Evolutionary conservation across 2,113 vertebrate genomes (phyloP).

Genomic region (Henicopernis longicauda): DNA sequence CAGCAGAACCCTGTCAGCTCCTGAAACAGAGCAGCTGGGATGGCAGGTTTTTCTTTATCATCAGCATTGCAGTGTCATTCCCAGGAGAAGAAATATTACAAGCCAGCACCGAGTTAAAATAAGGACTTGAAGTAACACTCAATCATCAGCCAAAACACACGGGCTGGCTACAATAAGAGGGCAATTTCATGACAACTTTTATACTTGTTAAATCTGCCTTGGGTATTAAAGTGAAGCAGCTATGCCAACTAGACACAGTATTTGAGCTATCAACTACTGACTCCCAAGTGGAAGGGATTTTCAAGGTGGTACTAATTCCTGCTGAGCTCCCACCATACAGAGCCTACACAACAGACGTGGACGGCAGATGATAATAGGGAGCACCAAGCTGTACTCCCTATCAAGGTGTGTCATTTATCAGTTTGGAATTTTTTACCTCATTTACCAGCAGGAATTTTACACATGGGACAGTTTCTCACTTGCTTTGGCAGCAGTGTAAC

Average conservation of each 20-base stretch:
- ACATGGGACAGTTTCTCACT: background rate
- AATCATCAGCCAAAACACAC: background rate
- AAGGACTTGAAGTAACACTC: background rate
- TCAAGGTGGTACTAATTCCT: background rate
- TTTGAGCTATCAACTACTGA: background rate
- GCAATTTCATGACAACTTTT: background rate
- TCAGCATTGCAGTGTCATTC: background rate
- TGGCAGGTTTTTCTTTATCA: background rate
- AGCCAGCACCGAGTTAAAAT: background rate
- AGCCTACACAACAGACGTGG: background rate
- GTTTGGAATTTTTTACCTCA: too few relatives aligned
- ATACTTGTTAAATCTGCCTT: background rate
- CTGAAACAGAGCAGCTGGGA: background rate
- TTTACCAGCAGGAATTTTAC: background rate
- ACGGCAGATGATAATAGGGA: accelerated
- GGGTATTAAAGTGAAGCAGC: background rate
- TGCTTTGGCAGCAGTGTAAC: background rate
- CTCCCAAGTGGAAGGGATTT: background rate
- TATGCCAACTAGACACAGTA: background rate
- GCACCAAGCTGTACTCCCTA: accelerated
- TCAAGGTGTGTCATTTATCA: accelerated
- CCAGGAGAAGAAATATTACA: background rate
- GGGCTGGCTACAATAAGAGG: background rate
- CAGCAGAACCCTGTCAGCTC: background rate
- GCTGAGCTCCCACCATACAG: background rate